Conservation (phyloP, 2,888 invertebrate species). For the Ochropacha duplaris region DNA sequence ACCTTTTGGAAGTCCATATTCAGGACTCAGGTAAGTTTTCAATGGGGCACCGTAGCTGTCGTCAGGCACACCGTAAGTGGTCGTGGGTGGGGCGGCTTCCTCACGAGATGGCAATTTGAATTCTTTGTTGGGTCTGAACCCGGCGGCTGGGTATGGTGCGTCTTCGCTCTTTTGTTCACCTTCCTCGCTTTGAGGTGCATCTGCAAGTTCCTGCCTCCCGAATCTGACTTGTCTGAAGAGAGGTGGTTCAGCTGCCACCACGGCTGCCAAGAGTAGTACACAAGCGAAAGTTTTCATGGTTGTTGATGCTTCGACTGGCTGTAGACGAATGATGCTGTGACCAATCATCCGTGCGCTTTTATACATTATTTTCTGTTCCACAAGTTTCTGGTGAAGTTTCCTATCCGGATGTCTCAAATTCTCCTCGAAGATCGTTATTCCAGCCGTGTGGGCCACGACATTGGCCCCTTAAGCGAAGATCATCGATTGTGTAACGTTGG, state of each 20-base stretch:
- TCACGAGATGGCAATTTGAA: constrained; percentile 67
- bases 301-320: constrained; percentile 54
- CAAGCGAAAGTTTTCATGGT: constrained; percentile 65
- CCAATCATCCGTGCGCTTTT: constrained; percentile 46
- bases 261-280: constrained; percentile 57
- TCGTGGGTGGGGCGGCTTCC: constrained; percentile 56
- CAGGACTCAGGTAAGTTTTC: constrained; percentile 26
- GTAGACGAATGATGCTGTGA: constrained; percentile 70
- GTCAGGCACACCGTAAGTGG: constrained; percentile 67
- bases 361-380: constrained; percentile 50
- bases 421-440: constrained; percentile 71
- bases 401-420: constrained; percentile 68
- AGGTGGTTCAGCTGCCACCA: constrained; percentile 65
- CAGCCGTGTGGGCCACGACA: constrained; percentile 64
- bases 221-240: constrained; percentile 55
- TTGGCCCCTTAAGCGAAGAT: constrained; percentile 74
- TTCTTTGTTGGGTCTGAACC: constrained; percentile 59
- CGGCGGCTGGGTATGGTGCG: constrained; percentile 69
- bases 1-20: constrained; percentile 33
- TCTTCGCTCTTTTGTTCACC: constrained; percentile 28
- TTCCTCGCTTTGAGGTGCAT: constrained; percentile 37
- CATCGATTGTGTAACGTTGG: constrained; percentile 66
- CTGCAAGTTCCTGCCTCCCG: constrained; percentile 55
- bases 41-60: constrained; percentile 66
- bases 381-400: constrained; percentile 55